Conservation (phyloP, 2,113 vertebrate species). For the Muntiacus muntjak region DNA sequence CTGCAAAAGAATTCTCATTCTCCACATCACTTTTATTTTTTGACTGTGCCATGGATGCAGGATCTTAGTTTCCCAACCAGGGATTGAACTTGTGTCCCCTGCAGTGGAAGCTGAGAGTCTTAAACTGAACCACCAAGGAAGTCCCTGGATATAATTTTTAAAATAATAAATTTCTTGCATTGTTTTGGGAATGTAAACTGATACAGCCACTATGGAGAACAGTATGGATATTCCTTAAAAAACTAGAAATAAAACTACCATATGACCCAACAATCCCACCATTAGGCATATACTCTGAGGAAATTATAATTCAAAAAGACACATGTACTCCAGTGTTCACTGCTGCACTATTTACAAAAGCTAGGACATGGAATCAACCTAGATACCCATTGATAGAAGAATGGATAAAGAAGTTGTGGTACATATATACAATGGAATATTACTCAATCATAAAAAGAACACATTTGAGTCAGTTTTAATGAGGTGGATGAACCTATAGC, state of each 20-base stretch:
- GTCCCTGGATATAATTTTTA: background rate
- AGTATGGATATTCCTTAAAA: background rate
- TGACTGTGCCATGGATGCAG: background rate
- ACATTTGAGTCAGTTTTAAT: background rate
- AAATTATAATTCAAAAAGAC: background rate
- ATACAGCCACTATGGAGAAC: background rate
- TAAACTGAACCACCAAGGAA: background rate
- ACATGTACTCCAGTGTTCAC: background rate
- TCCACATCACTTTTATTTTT: background rate
- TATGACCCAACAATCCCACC: background rate
- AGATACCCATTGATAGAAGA: background rate
- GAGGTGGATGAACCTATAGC: background rate
- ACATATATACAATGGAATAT: background rate
- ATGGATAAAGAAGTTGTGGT: background rate
- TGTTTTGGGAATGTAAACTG: background rate
- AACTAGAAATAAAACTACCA: background rate
- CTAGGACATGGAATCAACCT: background rate
- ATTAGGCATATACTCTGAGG: background rate
- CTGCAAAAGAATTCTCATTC: background rate
- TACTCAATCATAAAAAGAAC: background rate
- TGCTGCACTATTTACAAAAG: background rate
- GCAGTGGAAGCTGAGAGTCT: background rate
- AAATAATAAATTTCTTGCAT: background rate
- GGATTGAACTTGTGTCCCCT: background rate
- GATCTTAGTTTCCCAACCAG: background rate